Evolutionary conservation across 2,888 invertebrate species (phyloP).

Genomic region (Sericinus montela): DNA sequence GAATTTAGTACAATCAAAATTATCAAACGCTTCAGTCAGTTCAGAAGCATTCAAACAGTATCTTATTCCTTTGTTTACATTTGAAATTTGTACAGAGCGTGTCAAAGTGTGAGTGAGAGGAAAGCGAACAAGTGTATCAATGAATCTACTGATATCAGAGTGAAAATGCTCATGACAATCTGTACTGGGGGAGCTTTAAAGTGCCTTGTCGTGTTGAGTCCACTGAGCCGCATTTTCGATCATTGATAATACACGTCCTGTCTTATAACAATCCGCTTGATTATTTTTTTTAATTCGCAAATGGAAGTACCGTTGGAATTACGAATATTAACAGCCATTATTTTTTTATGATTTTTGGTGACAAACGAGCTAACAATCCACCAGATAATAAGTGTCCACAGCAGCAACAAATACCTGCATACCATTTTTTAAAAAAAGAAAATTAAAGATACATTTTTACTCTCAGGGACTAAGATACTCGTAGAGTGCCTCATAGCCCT

Average conservation of each 20-base stretch:
- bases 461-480: no score
- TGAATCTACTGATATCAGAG: conserved; percentile 11
- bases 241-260: conserved; percentile 15
- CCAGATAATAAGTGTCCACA: no score
- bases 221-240: conserved; percentile 26
- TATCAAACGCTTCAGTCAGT: neutral
- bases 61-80: neutral
- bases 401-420: no score
- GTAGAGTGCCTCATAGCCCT: no score
- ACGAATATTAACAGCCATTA: neutral
- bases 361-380: no score
- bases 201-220: conserved; percentile 53
- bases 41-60: neutral
- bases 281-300: conserved; percentile 20
- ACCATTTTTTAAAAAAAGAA: no score
- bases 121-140: conserved; percentile 17
- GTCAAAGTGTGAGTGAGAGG: neutral
- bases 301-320: conserved; percentile 5
- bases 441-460: no score
- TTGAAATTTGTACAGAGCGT: conserved; percentile 2
- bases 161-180: conserved; percentile 34
- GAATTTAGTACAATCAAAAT: neutral
- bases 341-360: no score
- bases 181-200: conserved; percentile 36
- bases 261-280: conserved; percentile 19